phyloP scores from a whole-genome alignment of 2,797 vertebrate genomes.

The Euphonia xanthogaster region DNA sequence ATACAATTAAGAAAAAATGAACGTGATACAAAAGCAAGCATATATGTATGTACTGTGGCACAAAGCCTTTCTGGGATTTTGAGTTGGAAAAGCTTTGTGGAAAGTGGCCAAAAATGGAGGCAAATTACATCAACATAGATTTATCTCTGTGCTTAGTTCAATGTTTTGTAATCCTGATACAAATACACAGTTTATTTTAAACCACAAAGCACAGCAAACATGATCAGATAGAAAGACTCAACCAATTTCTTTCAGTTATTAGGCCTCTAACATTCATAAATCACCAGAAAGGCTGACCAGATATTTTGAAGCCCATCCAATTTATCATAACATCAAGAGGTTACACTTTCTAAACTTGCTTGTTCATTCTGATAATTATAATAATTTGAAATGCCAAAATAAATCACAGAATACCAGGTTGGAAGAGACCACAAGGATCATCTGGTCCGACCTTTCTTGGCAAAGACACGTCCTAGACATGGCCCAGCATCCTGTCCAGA shows the following conservation, averaged over 20 bases:
- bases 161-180: not conserved
- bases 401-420: not conserved
- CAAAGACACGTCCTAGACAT: accelerated
- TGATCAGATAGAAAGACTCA: not conserved
- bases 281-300: slow-evolving; percentile 23
- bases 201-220: not conserved
- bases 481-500: not conserved
- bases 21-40: not conserved
- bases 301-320: not conserved
- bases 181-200: not conserved
- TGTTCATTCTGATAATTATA: slow-evolving; percentile 22
- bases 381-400: slow-evolving; percentile 44
- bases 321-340: not conserved
- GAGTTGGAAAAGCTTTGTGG: not conserved
- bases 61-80: not conserved
- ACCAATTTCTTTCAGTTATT: not conserved
- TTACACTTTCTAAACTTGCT: slow-evolving; percentile 16
- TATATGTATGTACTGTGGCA: not conserved
- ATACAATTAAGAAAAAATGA: not conserved
- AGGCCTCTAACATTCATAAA: slow-evolving; percentile 31
- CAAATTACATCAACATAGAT: not conserved
- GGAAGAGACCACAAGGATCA: not conserved
- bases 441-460: not conserved
- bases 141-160: not conserved
- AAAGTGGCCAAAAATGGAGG: not conserved